Conservation (phyloP, 92 coral and sea anemone genomes). For the Nematostella vectensis region DNA sequence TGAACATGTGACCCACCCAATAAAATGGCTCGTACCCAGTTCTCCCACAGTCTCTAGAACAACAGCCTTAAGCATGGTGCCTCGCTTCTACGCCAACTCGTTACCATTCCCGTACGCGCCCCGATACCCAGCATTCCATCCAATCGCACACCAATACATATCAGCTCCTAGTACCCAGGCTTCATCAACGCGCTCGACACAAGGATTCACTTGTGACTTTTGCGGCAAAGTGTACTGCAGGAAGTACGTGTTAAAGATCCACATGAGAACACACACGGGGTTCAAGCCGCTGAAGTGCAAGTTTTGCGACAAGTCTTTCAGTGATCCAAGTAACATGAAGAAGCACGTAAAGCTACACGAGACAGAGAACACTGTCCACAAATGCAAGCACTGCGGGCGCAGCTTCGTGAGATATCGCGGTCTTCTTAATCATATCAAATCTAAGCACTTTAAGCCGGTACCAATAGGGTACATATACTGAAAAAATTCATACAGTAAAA, state of each 20-base stretch:
- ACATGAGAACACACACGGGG: constrained; percentile 99
- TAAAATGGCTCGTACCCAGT: constrained; percentile 7
- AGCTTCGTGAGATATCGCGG: constrained; percentile 85
- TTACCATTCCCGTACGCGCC: constrained; percentile 25
- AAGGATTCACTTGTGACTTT: constrained; percentile 88
- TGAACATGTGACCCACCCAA: not conserved
- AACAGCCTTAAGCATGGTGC: constrained; percentile 10
- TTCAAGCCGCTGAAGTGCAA: constrained; percentile 95
- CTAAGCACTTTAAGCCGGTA: constrained; percentile 55
- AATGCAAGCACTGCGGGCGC: constrained; percentile 88
- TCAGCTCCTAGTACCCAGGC: constrained; percentile 22
- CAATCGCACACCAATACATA: constrained; percentile 39
- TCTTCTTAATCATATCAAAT: constrained; percentile 67
- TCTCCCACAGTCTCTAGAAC: constrained; percentile 7
- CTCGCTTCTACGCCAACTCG: constrained; percentile 17
- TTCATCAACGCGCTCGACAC: constrained; percentile 26
- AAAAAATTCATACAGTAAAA: not conserved
- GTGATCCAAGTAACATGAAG: constrained; percentile 98
- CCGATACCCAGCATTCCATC: constrained; percentile 30
- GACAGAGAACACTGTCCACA: constrained; percentile 85
- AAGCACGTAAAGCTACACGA: constrained; percentile 94
- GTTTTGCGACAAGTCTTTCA: constrained; percentile 94
- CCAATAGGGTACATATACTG: constrained; percentile 6
- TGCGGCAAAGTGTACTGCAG: constrained; percentile 98
- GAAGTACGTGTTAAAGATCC: constrained; percentile 91